phyloP scores from a whole-genome alignment of 1,140 invertebrate genomes.

The Panagrolaimus sp. region DNA sequence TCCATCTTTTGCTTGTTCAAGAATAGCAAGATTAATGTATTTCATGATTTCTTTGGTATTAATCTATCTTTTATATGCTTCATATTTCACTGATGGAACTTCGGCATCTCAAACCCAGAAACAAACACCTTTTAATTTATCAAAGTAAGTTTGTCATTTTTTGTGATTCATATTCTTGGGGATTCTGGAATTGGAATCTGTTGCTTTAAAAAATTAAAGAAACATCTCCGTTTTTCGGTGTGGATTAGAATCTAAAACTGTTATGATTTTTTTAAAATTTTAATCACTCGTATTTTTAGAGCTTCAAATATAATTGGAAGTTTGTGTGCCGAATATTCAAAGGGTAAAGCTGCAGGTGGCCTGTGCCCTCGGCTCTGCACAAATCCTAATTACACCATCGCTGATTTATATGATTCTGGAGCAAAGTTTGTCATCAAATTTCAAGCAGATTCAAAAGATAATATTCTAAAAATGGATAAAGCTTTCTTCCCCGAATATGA shows the following conservation, averaged over 20 bases:
- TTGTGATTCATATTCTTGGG: neutral
- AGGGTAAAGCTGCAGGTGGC: conserved; percentile 42
- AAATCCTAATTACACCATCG: conserved; percentile 44
- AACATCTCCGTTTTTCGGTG: neutral
- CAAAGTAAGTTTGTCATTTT: neutral
- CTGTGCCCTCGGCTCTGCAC: conserved; percentile 47
- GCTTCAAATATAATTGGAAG: conserved; percentile 41
- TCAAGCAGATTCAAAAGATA: conserved; percentile 31
- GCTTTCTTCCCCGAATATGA: conserved; percentile 38
- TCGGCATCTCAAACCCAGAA: neutral
- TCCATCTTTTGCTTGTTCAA: no score
- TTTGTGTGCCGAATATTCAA: conserved; percentile 41
- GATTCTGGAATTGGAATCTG: no score
- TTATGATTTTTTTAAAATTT: neutral
- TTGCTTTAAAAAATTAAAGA: no score
- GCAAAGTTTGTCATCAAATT: conserved; percentile 50
- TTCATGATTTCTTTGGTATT: no score
- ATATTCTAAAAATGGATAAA: conserved; percentile 39
- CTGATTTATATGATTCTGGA: conserved; percentile 49
- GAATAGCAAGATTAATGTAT: no score
- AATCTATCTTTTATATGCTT: no score
- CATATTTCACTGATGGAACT: no score
- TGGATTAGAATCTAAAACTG: neutral
- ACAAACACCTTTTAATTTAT: neutral
- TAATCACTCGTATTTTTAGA: conserved; percentile 36